Base-by-base conservation (phyloP, 2,113 vertebrate species). In the Caranx melampygus region DNA sequence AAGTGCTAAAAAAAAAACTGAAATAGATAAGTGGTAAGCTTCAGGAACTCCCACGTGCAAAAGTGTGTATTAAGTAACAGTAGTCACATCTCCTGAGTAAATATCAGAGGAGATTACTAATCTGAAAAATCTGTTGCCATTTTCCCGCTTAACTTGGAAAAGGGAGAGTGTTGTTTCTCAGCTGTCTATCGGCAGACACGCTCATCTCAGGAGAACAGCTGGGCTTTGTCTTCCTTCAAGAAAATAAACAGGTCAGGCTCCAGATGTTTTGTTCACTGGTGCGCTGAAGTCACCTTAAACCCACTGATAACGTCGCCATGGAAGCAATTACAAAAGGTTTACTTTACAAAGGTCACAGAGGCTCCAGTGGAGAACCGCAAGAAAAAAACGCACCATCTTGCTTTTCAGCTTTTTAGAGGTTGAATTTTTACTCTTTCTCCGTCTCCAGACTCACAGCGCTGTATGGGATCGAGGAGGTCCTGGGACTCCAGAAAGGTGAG, bases 391-490 rank as follows among this genome's bases (percentile, higher is more conserved):
- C 2, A 12, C 12, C 1, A 1, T 62, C 8, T 0, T n/a, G 5
- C 5, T 58, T 57, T 21, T 42, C 34, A 35, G n/a, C 3, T 59
- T 59, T 59, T 26, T 9, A 2, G 3, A 16, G 12, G 18, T 18
- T 12, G 7, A 9, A 45, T 33, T 49, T 55, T 51, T 1, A 15
- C 4, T 61, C 7, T 45, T 31, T 55, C 7, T 71, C 18, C 8
- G n/a, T 69, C 21, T 58, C 52, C 90, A 98, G 96, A 11, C 80
- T 97, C 34, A 97, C 96, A 1, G 96, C 96, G 0, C 95, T 97
- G 82, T 97, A 95, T 47, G 97, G 96, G 66, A 87, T 97, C 2
- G 89, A 95, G 20, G 95, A 98, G 1, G 82, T 97, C 64, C 92
- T 96, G 85, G 93, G 87, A 10, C 76, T 95, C 4, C 94, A 96